Conservation (phyloP, 2,113 vertebrate species). For the Aspidoscelis tigris region DNA sequence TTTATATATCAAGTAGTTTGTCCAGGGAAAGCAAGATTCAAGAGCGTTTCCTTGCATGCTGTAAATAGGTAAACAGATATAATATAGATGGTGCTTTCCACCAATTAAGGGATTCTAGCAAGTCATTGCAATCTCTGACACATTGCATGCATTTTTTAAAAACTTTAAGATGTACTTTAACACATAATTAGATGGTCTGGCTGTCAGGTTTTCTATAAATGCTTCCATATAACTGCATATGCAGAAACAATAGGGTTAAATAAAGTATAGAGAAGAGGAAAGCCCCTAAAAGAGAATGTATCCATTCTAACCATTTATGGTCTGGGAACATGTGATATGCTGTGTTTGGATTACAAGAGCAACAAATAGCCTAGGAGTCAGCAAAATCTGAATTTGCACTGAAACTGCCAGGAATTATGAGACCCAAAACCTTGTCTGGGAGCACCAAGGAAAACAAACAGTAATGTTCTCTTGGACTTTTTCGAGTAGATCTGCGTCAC, state of each 20-base stretch:
- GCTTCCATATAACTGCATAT: not conserved
- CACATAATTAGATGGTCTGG: not conserved
- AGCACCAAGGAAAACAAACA: constrained; percentile 10
- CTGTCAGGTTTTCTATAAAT: not conserved
- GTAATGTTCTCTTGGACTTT: fast-evolving
- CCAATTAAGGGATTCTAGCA: not conserved
- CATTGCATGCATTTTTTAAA: not conserved
- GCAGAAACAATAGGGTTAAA: not conserved
- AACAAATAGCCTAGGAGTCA: not conserved
- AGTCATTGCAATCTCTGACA: not conserved
- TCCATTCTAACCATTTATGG: not conserved
- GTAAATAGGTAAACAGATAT: not conserved
- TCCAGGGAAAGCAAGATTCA: not conserved
- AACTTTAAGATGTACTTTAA: not conserved
- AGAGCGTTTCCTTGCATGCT: not conserved
- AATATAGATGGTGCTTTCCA: too few relatives aligned
- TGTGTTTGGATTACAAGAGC: not conserved
- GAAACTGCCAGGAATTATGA: not conserved
- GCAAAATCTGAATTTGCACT: not conserved
- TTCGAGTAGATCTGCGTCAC: not conserved
- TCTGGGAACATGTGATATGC: not conserved
- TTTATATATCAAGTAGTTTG: too few relatives aligned
- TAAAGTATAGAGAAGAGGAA: not conserved
- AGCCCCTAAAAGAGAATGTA: not conserved
- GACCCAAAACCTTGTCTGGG: not conserved